Evolutionary conservation across 2,888 invertebrate species (phyloP).

Genomic region (Mayetiola destructor): DNA sequence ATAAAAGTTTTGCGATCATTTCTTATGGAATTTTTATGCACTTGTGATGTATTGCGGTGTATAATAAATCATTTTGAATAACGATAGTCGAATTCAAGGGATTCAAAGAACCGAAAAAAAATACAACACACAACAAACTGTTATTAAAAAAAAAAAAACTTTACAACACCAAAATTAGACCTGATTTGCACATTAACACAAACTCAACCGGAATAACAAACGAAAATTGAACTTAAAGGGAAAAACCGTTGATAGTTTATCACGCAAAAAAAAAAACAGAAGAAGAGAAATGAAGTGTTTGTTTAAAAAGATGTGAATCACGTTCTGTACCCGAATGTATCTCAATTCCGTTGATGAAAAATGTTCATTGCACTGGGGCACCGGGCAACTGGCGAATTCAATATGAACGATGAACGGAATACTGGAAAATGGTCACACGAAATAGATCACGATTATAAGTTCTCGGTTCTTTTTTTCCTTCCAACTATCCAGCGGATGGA

Average conservation of each 20-base stretch:
- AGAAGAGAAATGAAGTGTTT: background rate
- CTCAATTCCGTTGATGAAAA: no score
- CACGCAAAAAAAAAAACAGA: background rate
- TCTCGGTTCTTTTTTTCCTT: constrained; percentile 17
- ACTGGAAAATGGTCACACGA: no score
- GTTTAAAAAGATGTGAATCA: background rate
- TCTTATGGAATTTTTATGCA: background rate
- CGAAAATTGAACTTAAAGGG: no score
- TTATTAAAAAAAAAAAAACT: no score
- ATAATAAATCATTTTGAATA: constrained; percentile 7
- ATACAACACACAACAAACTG: background rate
- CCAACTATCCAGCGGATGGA: constrained; percentile 14
- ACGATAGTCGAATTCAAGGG: background rate
- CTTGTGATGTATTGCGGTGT: no score
- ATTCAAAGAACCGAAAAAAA: background rate
- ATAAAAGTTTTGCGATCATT: background rate
- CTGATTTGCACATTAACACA: constrained; percentile 9
- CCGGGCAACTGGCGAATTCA: no score
- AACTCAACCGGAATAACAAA: background rate
- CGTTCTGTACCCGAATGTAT: no score
- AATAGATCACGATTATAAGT: no score
- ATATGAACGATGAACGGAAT: no score
- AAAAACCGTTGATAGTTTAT: no score
- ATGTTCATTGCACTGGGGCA: no score
- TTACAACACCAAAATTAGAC: no score